Percentiles rank a stretch among this genome's conserved stretches.
Evolutionary conservation across 2,113 vertebrate genomes (phyloP).

Genomic region (Macaca mulatta): DNA sequence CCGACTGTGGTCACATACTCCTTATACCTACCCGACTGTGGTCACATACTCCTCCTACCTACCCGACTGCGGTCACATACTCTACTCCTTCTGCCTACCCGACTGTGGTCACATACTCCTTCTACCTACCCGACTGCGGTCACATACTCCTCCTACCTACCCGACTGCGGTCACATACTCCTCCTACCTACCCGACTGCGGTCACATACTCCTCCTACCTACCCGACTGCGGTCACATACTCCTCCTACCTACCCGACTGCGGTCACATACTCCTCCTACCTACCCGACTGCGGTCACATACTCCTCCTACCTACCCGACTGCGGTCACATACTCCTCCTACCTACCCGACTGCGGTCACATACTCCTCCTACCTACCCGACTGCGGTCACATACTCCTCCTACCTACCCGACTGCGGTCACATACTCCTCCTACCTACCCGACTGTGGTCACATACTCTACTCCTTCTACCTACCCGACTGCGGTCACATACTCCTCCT

Average conservation of each 20-base stretch:
- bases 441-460: neutral
- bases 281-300: accelerated
- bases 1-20: accelerated
- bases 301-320: too few relatives aligned
- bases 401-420: accelerated
- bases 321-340: neutral
- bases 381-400: neutral
- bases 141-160: neutral
- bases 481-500: accelerated
- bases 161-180: accelerated
- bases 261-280: neutral
- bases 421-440: too few relatives aligned
- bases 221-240: accelerated
- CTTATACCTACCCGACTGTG: too few relatives aligned
- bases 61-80: accelerated
- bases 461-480: too few relatives aligned
- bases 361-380: too few relatives aligned
- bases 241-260: too few relatives aligned
- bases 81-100: too few relatives aligned
- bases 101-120: neutral
- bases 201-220: neutral
- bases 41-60: neutral
- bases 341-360: accelerated
- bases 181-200: too few relatives aligned
- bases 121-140: too few relatives aligned